These are phyloP conservation scores for Drosophila micromelanica DNA, from an alignment of 1,140 invertebrate genomes.

Conservation along the genomic window DNA sequence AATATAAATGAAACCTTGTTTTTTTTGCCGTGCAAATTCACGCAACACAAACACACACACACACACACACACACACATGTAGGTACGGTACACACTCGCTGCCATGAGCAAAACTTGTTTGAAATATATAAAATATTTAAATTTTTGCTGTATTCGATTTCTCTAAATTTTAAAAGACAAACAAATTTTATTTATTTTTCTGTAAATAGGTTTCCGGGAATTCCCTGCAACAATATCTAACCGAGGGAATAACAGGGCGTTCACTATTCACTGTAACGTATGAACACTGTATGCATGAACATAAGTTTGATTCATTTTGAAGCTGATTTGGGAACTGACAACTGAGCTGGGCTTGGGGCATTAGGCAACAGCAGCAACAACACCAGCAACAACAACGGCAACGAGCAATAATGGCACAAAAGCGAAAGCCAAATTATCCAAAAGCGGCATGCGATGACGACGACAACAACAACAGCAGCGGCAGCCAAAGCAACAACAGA, in stretches of 20 bases:
- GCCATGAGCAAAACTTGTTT: background rate
- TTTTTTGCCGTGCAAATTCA: slow-evolving; percentile 28
- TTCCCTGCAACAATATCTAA: background rate
- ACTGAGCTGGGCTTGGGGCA: slow-evolving; percentile 35
- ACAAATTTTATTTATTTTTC: too few relatives aligned
- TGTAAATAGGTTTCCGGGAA: background rate
- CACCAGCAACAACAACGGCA: slow-evolving; percentile 1
- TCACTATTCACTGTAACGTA: slow-evolving; percentile 5
- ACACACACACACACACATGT: background rate
- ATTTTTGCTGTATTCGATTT: background rate
- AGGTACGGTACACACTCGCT: slow-evolving; percentile 18
- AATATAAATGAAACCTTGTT: slow-evolving; percentile 65
- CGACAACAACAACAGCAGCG: slow-evolving; percentile 33
- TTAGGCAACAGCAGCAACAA: slow-evolving; percentile 56
- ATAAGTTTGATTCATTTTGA: slow-evolving; percentile 74
- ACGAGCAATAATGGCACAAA: slow-evolving; percentile 64
- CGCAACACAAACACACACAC: background rate
- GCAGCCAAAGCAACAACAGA: slow-evolving; percentile 35
- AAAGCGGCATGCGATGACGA: slow-evolving; percentile 64
- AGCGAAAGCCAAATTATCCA: slow-evolving; percentile 81
- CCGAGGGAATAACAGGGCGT: background rate
- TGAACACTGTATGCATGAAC: slow-evolving; percentile 19
- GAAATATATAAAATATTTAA: too few relatives aligned
- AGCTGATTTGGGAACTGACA: slow-evolving; percentile 47
- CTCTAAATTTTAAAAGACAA: background rate